Evolutionary conservation across 2,888 invertebrate genomes (phyloP), one percentile per base, ranked within the genome.

Genomic region (Agrochola litura): DNA sequence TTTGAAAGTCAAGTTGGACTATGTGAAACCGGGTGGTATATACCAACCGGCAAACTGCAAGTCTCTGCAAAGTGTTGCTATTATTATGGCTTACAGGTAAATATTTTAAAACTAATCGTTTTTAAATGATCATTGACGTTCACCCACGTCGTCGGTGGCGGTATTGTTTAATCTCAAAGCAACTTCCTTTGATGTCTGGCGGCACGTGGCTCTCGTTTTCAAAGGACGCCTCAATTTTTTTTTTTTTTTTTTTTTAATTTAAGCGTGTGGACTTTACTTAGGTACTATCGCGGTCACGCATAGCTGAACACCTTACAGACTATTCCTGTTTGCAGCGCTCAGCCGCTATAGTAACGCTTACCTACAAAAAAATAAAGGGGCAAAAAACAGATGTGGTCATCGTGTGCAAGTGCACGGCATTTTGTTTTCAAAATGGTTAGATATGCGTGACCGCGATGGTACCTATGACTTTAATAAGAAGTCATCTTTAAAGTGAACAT

Each of bases 41-140:
- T 98, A 98, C 93, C 95, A 96, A 77, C 99, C 99, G 0, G 91
- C 93, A 22, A 95, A 97, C 52, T 98, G 98, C 89, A 93, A 94
- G 72, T 96, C 99, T 5, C 97, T 98, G 69, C 97, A 98, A 92
- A 97, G 97, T 88, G 98, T 99, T 73, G 99, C 99, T 81, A 97
- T 99, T 81, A 97, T 99, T 81, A 97, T 99, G 81, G 99, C 99
- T 54, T 99, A 98, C 94, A 91, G 91, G 92, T 91, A 74, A 46
- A 14, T 76, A 19, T 22, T 54, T 14, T 37, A 37, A 25, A 64
- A 0, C 10, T 19, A 16, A 25, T 19, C 2, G 9, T 3, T 46
- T 61, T 65, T 19, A 6, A 37, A 9, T 46, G 2, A 49, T 49
- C 19, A 37, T 16, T 2, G 30, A n/a, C 6, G 10, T n/a, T 68